Evolutionary conservation across 1,140 invertebrate genomes (phyloP).

Genomic region (Ceratoteleas bidentatus): DNA sequence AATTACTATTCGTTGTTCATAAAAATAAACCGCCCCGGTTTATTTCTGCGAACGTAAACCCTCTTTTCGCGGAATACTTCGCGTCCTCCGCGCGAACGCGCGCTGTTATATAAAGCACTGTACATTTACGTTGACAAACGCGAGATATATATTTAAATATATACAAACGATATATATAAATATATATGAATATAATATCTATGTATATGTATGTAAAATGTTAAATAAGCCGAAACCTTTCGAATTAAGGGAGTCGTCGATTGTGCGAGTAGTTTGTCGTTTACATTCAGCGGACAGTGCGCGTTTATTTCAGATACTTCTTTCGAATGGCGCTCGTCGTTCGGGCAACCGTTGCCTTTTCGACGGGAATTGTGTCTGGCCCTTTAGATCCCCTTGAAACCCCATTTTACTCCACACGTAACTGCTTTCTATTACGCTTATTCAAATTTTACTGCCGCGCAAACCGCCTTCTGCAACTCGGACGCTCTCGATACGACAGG

Average conservation of each 20-base stretch:
- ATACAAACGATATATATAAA: too few species aligned
- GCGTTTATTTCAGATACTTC: slow-evolving; percentile 15
- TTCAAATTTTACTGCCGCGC: slow-evolving; percentile 10
- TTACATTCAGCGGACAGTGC: slow-evolving; percentile 10
- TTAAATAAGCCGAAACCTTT: too few species aligned
- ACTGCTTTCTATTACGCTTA: slow-evolving; percentile 30
- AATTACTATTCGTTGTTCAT: neutral
- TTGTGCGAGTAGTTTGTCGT: neutral
- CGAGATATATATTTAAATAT: too few species aligned
- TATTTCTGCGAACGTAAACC: neutral
- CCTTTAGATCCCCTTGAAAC: neutral
- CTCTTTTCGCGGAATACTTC: neutral
- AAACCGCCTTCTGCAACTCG: too few species aligned
- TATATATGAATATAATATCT: too few species aligned
- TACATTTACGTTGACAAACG: too few species aligned
- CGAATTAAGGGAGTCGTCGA: too few species aligned
- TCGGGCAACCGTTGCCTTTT: too few species aligned
- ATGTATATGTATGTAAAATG: too few species aligned
- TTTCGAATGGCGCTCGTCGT: neutral
- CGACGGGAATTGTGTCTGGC: too few species aligned
- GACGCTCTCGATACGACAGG: too few species aligned
- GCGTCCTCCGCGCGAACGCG: neutral
- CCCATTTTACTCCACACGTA: slow-evolving; percentile 11
- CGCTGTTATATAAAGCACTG: too few species aligned
- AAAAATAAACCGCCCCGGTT: neutral